phyloP scores from a whole-genome alignment of 2,888 invertebrate genomes.

The Eilema griseolum region DNA sequence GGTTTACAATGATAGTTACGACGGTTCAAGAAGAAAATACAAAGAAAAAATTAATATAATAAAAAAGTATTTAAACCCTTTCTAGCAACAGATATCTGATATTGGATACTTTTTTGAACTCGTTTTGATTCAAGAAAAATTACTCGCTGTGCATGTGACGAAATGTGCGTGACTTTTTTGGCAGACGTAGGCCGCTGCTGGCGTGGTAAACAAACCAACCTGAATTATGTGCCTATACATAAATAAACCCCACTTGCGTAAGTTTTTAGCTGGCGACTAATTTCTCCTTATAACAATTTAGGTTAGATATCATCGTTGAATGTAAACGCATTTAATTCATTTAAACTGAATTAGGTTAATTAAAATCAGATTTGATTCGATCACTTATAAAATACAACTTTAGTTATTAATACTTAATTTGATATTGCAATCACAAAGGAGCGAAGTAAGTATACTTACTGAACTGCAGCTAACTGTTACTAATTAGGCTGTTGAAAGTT shows the following conservation, averaged over 20 bases:
- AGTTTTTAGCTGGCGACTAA: constrained; percentile 24
- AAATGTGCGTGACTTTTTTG: constrained; percentile 52
- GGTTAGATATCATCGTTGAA: background rate
- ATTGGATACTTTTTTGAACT: constrained; percentile 31
- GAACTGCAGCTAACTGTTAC: background rate
- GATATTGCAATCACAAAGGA: background rate
- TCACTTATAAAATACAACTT: background rate
- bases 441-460: background rate
- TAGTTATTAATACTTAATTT: background rate
- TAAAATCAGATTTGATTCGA: background rate
- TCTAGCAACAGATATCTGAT: constrained; percentile 33
- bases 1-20: no score
- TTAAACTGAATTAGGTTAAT: no score
- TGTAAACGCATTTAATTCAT: no score
- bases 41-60: background rate
- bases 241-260: constrained; percentile 38
- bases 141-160: constrained; percentile 34
- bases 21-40: no score
- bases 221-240: constrained; percentile 34
- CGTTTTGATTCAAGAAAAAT: constrained; percentile 24
- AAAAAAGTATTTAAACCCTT: background rate
- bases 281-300: background rate
- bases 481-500: background rate
- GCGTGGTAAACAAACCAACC: constrained; percentile 49
- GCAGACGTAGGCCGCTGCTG: constrained; percentile 43